These are phyloP conservation scores for Xiphophorus maculatus DNA, from an alignment of 2,113 vertebrate genomes.

Conservation along the genomic window DNA sequence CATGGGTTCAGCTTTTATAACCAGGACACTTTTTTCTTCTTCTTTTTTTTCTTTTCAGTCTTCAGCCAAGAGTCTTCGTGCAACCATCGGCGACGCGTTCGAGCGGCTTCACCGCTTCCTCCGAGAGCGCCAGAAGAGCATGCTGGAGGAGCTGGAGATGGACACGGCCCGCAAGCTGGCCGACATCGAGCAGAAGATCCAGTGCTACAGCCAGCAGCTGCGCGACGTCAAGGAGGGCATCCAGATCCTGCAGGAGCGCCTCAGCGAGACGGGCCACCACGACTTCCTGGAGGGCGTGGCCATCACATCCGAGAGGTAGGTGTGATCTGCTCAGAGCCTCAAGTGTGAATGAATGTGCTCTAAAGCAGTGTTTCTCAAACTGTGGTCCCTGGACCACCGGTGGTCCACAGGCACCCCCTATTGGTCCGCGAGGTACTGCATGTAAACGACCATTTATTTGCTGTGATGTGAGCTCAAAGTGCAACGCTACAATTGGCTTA, in stretches of 20 bases:
- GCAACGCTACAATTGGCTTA: too few species aligned
- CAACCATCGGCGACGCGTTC: constrained; percentile 91
- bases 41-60: constrained; percentile 77
- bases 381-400: too few species aligned
- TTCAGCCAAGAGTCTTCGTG: constrained; percentile 92
- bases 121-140: constrained; percentile 95
- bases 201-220: constrained; percentile 96
- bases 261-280: constrained; percentile 87
- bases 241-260: constrained; percentile 95
- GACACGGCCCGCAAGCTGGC: constrained; percentile 92
- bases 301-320: constrained; percentile 89
- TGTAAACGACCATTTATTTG: too few species aligned
- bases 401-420: too few species aligned
- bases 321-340: not conserved
- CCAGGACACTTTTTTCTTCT: not conserved
- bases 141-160: constrained; percentile 96
- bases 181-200: constrained; percentile 97
- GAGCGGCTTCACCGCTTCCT: constrained; percentile 94
- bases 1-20: not conserved
- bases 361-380: not conserved
- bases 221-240: constrained; percentile 94
- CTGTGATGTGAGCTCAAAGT: too few species aligned
- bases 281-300: constrained; percentile 91
- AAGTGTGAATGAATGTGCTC: not conserved
- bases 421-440: too few species aligned